These are phyloP conservation scores for Heterodera carotae DNA, from an alignment of 1,140 invertebrate genomes.

Conservation along the genomic window DNA sequence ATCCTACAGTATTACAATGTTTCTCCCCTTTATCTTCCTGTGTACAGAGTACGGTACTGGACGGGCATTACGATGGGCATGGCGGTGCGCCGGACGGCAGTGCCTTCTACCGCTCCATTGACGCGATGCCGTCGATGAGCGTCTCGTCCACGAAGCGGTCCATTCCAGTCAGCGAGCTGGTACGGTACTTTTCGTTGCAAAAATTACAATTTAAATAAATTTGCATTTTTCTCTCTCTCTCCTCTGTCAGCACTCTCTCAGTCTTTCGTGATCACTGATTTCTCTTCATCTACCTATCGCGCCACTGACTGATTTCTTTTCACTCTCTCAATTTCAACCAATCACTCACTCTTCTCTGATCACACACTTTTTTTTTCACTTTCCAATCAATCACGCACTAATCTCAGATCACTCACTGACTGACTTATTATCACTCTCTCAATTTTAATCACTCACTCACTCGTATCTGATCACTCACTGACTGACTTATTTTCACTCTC, in stretches of 20 bases:
- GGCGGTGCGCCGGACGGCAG: constrained; percentile 76
- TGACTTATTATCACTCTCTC: too few relatives aligned
- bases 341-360: neutral
- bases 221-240: neutral
- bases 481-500: neutral
- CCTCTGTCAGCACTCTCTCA: neutral
- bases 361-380: neutral
- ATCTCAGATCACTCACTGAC: neutral
- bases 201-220: neutral
- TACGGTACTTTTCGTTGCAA: constrained; percentile 69
- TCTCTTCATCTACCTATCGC: too few relatives aligned
- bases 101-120: constrained; percentile 98
- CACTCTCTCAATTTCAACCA: too few relatives aligned
- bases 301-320: too few relatives aligned
- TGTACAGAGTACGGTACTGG: constrained; percentile 60
- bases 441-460: too few relatives aligned
- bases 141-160: constrained; percentile 83
- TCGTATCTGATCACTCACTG: too few relatives aligned
- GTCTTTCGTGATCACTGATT: neutral
- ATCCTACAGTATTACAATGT: neutral
- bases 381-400: too few relatives aligned
- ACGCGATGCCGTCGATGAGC: constrained; percentile 98
- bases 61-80: constrained; percentile 27
- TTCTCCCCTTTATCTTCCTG: neutral
- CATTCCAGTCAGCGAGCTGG: constrained; percentile 97